Percentiles rank a stretch among this genome's conserved stretches.
Evolutionary conservation across 2,113 vertebrate species (phyloP).

Genomic region (Gallinago paraguaiae): DNA sequence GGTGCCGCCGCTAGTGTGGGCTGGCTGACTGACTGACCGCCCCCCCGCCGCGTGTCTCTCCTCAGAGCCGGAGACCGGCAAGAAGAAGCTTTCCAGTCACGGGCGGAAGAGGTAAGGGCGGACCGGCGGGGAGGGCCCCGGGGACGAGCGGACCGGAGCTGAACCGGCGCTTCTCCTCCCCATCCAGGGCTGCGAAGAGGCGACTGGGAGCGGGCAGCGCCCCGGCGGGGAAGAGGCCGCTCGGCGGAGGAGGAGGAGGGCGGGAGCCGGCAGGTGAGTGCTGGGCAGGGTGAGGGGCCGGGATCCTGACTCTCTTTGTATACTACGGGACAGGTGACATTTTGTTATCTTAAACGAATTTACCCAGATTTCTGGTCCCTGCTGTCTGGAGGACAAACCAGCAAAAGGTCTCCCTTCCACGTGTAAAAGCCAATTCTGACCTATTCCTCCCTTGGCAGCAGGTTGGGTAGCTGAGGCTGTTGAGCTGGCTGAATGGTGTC

Average conservation of each 20-base stretch:
- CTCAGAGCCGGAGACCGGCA: slow-evolving; percentile 13
- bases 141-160: slow-evolving; percentile 3
- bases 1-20: neutral
- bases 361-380: neutral
- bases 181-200: slow-evolving; percentile 73
- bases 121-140: slow-evolving; percentile 54
- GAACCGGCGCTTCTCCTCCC: neutral
- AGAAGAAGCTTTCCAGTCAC: slow-evolving; percentile 86
- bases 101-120: slow-evolving; percentile 82
- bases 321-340: rapidly evolving
- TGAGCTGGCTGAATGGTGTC: rapidly evolving
- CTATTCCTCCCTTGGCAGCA: rapidly evolving
- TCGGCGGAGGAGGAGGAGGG: neutral
- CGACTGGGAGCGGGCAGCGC: slow-evolving; percentile 17
- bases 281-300: rapidly evolving
- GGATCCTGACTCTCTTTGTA: too few relatives aligned
- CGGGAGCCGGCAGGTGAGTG: neutral
- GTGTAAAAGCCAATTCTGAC: rapidly evolving
- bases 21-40: neutral
- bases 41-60: neutral
- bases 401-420: rapidly evolving
- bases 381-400: neutral
- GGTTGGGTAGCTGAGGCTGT: neutral
- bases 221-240: neutral
- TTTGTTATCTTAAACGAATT: rapidly evolving